A percentile compares a stretch with the other conserved stretches of the same genome.
These are phyloP conservation scores for Hephaestus fuliginosus DNA, from an alignment of 2,797 vertebrate genomes.

Conservation along the genomic window DNA sequence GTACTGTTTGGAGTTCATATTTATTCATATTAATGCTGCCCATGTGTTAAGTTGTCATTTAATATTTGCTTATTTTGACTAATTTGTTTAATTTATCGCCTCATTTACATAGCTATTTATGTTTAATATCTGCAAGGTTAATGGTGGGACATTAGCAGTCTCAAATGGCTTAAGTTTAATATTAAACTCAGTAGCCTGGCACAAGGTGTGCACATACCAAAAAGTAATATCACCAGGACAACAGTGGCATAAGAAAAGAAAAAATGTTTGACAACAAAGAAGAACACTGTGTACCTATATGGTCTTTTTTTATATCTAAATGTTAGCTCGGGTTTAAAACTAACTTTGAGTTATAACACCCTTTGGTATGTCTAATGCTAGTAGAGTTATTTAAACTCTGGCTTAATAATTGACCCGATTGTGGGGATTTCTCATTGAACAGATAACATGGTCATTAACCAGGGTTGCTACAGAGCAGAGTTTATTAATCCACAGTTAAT, in stretches of 20 bases:
- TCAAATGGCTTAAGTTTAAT: neutral
- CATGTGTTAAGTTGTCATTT: slow-evolving; percentile 31
- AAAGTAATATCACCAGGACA: slow-evolving; percentile 14
- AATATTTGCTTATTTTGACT: slow-evolving; percentile 33
- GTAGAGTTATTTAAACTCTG: slow-evolving; percentile 1
- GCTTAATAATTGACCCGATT: neutral
- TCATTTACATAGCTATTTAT: slow-evolving; percentile 35
- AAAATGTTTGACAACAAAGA: neutral
- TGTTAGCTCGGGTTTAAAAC: neutral
- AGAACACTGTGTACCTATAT: neutral
- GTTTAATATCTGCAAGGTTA: slow-evolving; percentile 23
- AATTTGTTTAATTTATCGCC: slow-evolving; percentile 38
- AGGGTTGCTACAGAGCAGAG: neutral
- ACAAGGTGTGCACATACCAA: neutral
- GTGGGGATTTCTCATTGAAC: neutral
- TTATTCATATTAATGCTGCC: slow-evolving; percentile 8
- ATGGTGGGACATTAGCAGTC: slow-evolving; percentile 3
- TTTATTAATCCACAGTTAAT: neutral
- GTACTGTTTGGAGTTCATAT: neutral
- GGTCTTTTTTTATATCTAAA: neutral
- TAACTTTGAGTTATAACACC: neutral
- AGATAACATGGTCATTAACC: neutral
- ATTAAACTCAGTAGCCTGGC: neutral
- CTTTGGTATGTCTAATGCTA: neutral
- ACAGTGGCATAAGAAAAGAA: neutral